phyloP scores from a whole-genome alignment of 2,797 vertebrate species.

The Chaunax sp. region DNA sequence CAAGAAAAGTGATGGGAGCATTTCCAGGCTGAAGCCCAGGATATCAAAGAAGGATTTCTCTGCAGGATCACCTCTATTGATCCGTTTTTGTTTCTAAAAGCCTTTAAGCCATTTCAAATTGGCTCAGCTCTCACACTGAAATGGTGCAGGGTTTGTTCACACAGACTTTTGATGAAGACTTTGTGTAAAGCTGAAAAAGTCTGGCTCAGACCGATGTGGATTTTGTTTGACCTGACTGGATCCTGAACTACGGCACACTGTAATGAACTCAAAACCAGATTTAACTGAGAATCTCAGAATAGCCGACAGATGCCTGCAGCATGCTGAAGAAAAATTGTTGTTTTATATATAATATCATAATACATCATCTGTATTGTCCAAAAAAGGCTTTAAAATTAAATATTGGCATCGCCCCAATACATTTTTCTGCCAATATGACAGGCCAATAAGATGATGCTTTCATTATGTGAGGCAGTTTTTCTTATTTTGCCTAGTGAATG shows the following conservation, averaged over 20 bases:
- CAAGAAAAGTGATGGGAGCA: slow-evolving; percentile 48
- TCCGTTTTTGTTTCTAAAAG: slow-evolving; percentile 74
- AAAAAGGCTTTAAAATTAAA: too few species aligned
- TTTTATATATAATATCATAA: too few species aligned
- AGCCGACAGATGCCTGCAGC: slow-evolving; percentile 10
- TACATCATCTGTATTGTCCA: too few species aligned
- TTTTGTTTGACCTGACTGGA: slow-evolving; percentile 12
- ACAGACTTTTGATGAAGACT: background rate
- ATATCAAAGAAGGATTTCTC: slow-evolving; percentile 70
- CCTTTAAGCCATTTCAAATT: slow-evolving; percentile 64
- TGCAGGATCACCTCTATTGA: slow-evolving; percentile 73
- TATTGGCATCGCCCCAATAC: too few species aligned
- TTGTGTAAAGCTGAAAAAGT: slow-evolving; percentile 30
- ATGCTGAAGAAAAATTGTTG: background rate
- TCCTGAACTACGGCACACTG: slow-evolving; percentile 3
- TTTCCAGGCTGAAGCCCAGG: slow-evolving; percentile 53
- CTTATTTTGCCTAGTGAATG: too few species aligned
- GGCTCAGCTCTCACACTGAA: slow-evolving; percentile 48
- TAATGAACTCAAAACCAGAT: slow-evolving; percentile 21
- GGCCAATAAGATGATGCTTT: too few species aligned
- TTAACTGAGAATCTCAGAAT: slow-evolving; percentile 10
- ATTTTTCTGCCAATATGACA: too few species aligned
- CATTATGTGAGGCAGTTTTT: too few species aligned
- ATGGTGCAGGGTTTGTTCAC: slow-evolving; percentile 15
- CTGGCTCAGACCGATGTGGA: background rate